These are phyloP conservation scores for Diadophis punctatus DNA, from an alignment of 2,113 vertebrate species.

Conservation along the genomic window DNA sequence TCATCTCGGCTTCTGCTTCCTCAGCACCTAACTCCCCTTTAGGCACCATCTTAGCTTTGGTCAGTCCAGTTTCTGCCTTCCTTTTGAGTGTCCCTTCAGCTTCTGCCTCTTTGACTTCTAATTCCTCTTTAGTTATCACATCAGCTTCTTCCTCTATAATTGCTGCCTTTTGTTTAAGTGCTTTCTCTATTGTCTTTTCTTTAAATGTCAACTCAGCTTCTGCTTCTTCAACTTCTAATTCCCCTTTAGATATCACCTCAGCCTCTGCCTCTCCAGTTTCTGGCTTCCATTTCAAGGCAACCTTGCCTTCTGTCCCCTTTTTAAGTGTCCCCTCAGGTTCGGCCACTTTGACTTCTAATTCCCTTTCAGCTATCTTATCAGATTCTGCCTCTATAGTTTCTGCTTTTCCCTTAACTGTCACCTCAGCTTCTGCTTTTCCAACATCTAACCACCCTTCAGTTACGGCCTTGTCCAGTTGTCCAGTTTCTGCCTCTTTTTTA, in stretches of 20 bases:
- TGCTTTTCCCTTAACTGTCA: not conserved
- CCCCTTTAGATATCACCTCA: not conserved
- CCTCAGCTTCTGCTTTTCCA: not conserved
- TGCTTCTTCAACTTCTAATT: not conserved
- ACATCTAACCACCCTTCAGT: not conserved
- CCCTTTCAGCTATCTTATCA: not conserved
- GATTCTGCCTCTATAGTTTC: not conserved
- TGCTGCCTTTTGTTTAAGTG: not conserved
- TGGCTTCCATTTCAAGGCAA: not conserved
- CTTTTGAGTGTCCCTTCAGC: not conserved
- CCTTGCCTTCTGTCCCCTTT: not conserved
- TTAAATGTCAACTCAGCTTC: not conserved
- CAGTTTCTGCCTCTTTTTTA: not conserved
- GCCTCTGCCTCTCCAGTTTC: not conserved
- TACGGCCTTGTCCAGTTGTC: not conserved
- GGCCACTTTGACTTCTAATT: not conserved
- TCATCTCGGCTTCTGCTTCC: not conserved
- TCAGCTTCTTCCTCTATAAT: not conserved
- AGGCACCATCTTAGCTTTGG: not conserved
- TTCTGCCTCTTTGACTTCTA: not conserved
- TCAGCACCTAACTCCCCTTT: not conserved
- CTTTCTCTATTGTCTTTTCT: not conserved
- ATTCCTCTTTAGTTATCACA: not conserved
- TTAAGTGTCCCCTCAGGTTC: not conserved
- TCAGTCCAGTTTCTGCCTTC: not conserved